These are phyloP conservation scores for Tadarida brasiliensis DNA, from an alignment of 2,797 vertebrate species.

Conservation along the genomic window DNA sequence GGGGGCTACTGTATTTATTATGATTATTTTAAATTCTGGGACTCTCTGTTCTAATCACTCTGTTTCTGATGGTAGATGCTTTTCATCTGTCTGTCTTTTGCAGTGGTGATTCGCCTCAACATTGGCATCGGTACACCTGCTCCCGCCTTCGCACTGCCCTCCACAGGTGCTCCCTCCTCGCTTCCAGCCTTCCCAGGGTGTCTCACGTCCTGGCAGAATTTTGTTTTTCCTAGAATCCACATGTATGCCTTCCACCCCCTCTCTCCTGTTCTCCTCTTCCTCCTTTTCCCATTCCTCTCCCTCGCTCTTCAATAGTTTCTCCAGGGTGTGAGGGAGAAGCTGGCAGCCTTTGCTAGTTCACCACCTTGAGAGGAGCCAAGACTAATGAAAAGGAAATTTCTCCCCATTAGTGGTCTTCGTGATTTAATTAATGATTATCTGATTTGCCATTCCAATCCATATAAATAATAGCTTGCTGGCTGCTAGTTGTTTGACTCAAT, in stretches of 20 bases:
- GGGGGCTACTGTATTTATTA: neutral
- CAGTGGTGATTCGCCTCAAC: neutral
- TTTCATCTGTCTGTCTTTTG: neutral
- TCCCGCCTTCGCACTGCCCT: neutral
- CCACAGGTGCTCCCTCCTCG: neutral
- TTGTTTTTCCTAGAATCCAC: neutral
- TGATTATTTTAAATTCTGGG: neutral
- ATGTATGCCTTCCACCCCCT: neutral
- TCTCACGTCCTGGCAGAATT: neutral
- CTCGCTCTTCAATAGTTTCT: neutral
- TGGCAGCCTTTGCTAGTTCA: neutral
- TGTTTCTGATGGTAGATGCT: neutral
- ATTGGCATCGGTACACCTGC: neutral
- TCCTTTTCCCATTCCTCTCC: neutral
- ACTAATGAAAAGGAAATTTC: neutral
- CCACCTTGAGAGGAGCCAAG: neutral
- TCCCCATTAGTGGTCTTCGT: neutral
- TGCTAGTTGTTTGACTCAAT: neutral
- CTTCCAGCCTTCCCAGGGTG: neutral
- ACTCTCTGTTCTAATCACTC: neutral
- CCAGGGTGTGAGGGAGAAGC: neutral
- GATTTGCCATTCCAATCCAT: neutral
- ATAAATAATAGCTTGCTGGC: neutral
- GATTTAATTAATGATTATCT: neutral
- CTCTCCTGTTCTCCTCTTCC: neutral